A percentile compares a stretch with the other conserved stretches of the same genome.
Conservation (phyloP, 2,888 invertebrate species). For the Hermaeophaga mercurialis region DNA sequence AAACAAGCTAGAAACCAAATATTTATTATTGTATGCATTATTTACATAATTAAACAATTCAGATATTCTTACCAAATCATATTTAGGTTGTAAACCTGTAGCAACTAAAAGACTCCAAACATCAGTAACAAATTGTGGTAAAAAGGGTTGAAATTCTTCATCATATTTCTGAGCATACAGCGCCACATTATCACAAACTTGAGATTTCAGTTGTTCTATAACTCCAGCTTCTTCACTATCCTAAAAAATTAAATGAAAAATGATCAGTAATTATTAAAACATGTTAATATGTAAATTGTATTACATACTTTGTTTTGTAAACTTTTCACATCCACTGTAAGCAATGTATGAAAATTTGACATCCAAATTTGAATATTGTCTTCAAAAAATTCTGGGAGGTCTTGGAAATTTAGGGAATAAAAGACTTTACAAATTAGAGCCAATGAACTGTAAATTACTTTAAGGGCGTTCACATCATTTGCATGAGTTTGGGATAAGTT, state of each 20-base stretch:
- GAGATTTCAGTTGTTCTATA: constrained; percentile 89
- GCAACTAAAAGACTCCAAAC: constrained; percentile 90
- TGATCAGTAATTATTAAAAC: background rate
- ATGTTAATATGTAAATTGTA: constrained; percentile 2
- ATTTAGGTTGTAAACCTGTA: constrained; percentile 85
- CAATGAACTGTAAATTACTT: constrained; percentile 87
- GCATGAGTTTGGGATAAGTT: constrained; percentile 78
- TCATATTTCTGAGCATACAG: constrained; percentile 98
- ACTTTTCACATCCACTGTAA: constrained; percentile 77
- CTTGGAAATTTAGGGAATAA: constrained; percentile 96
- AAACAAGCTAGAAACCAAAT: constrained; percentile 75
- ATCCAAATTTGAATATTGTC: constrained; percentile 97
- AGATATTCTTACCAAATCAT: constrained; percentile 75
- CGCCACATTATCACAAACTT: constrained; percentile 94
- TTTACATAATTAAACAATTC: too few relatives aligned
- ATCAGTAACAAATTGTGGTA: constrained; percentile 91
- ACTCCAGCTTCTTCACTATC: constrained; percentile 87
- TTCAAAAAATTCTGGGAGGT: constrained; percentile 98
- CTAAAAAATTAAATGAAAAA: constrained; percentile 54
- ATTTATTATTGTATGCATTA: background rate
- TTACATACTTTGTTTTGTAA: constrained; percentile 70
- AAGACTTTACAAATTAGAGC: constrained; percentile 92
- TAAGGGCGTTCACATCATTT: constrained; percentile 78
- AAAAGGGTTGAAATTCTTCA: constrained; percentile 91
- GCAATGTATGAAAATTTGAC: constrained; percentile 82